phyloP scores from a whole-genome alignment of 2,797 vertebrate species.

The Sebastes aleutianus region DNA sequence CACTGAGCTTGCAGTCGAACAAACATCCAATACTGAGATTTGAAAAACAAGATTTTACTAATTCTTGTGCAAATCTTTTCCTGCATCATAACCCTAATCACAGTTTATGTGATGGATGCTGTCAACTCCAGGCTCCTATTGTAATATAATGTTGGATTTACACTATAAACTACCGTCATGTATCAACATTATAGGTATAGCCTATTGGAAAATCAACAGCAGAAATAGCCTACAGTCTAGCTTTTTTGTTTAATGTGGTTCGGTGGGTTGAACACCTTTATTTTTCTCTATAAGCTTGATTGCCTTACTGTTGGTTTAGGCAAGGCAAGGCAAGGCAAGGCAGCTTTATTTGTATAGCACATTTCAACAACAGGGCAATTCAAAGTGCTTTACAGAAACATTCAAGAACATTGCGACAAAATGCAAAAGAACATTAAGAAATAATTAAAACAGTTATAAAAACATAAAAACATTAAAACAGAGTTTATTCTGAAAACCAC shows the following conservation, averaged over 20 bases:
- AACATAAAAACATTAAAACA: too few species aligned
- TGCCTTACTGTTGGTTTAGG: too few species aligned
- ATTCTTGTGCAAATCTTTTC: not conserved
- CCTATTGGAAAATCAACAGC: too few species aligned
- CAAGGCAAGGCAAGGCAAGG: too few species aligned
- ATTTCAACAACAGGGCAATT: too few species aligned
- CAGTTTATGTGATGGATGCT: not conserved
- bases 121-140: not conserved
- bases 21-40: not conserved
- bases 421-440: too few species aligned
- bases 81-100: not conserved
- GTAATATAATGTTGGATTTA: too few species aligned
- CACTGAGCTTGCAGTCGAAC: not conserved
- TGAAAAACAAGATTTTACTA: not conserved
- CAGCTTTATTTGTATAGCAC: too few species aligned
- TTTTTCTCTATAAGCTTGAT: not conserved
- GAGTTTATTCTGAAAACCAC: not conserved
- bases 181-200: not conserved
- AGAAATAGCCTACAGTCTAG: not conserved
- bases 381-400: too few species aligned
- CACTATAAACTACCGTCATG: too few species aligned
- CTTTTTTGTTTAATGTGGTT: not conserved
- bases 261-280: not conserved
- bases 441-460: too few species aligned
- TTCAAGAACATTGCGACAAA: too few species aligned